These are phyloP conservation scores for Penaeus indicus DNA, from an alignment of 1,140 invertebrate species.

Conservation along the genomic window DNA sequence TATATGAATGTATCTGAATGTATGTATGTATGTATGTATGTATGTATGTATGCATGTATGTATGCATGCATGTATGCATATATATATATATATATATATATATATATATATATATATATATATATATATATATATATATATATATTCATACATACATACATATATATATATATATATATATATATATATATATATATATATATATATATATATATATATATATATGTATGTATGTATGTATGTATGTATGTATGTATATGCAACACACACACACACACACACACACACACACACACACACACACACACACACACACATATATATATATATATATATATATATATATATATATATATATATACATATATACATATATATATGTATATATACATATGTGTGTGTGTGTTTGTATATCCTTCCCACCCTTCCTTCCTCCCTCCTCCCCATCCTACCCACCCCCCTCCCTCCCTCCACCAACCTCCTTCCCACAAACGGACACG, in stretches of 20 bases:
- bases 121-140: constrained; percentile 11
- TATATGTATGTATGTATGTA: constrained; percentile 18
- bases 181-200: constrained; percentile 18
- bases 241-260: background rate
- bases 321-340: constrained; percentile 19
- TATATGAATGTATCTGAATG: background rate
- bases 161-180: background rate
- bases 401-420: background rate
- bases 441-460: too few species aligned
- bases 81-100: background rate
- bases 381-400: background rate
- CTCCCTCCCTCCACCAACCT: too few species aligned
- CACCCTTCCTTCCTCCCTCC: too few species aligned
- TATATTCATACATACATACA: constrained; percentile 3
- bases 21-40: background rate
- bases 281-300: too few species aligned
- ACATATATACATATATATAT: background rate
- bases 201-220: constrained; percentile 15
- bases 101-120: background rate
- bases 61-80: background rate
- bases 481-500: too few species aligned
- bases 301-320: too few species aligned
- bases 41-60: constrained; percentile 36
- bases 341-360: background rate
- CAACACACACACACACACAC: too few species aligned